phyloP scores from a whole-genome alignment of 2,797 vertebrate genomes.

The Lutra lutra region DNA sequence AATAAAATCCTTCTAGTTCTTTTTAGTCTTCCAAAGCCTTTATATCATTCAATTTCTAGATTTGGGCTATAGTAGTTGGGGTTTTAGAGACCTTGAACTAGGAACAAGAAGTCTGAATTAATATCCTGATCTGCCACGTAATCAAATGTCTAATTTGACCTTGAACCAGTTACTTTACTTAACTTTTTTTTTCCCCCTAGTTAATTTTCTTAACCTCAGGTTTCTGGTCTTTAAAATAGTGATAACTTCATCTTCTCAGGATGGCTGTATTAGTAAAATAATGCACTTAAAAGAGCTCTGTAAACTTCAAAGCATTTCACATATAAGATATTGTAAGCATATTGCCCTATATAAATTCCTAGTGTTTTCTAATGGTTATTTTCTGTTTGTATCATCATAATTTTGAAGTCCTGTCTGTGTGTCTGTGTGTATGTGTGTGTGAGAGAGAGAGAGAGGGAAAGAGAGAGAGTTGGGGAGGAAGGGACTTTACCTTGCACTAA shows the following conservation, averaged over 20 bases:
- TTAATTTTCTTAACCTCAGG: neutral
- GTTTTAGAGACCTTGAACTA: neutral
- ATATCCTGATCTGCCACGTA: neutral
- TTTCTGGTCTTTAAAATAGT: conserved; percentile 10
- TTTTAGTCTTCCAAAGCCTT: neutral
- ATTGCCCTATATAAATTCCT: neutral
- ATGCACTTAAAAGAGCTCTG: neutral
- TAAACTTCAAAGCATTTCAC: neutral
- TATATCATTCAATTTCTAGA: neutral
- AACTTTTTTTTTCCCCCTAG: neutral
- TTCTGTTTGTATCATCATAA: neutral
- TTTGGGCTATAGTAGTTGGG: neutral
- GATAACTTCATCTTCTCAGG: neutral
- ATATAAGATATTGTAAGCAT: neutral
- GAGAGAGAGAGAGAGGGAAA: neutral
- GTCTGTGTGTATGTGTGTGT: too few relatives aligned
- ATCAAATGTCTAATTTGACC: neutral
- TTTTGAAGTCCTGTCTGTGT: neutral
- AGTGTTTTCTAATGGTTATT: neutral
- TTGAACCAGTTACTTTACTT: neutral
- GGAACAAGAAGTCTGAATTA: neutral
- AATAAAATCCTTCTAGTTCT: neutral
- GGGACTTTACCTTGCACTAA: neutral
- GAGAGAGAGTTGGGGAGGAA: neutral
- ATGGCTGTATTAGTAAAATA: neutral